Percentiles rank a stretch among this genome's conserved stretches.
phyloP scores from a whole-genome alignment of 2,113 vertebrate genomes.

The Bubo scandiacus region DNA sequence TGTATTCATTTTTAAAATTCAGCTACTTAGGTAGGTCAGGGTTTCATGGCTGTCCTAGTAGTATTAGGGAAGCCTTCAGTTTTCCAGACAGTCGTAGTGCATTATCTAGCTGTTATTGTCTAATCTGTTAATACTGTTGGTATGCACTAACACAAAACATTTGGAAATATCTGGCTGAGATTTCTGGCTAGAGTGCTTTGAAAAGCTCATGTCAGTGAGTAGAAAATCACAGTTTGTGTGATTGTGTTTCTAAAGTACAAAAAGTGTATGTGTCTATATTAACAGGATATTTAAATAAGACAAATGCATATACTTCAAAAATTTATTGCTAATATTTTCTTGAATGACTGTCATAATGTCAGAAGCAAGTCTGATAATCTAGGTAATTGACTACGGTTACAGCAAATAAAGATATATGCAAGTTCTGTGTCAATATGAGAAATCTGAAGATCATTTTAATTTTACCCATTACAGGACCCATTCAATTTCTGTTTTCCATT shows the following conservation, averaged over 20 bases:
- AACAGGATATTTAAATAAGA: background rate
- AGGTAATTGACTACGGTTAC: background rate
- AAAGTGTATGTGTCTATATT: rapidly evolving
- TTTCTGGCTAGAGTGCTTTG: background rate
- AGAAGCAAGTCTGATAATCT: background rate
- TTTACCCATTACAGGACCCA: background rate
- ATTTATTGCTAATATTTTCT: background rate
- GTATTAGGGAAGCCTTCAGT: background rate
- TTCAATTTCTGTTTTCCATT: background rate
- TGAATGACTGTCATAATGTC: background rate
- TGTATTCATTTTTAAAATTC: background rate
- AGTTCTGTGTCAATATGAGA: background rate
- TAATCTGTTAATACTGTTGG: background rate
- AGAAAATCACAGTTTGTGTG: background rate
- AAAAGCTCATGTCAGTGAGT: background rate
- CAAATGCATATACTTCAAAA: background rate
- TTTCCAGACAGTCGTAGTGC: background rate
- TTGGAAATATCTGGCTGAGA: background rate
- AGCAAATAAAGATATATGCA: background rate
- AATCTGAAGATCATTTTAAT: background rate
- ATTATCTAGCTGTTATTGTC: background rate
- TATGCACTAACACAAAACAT: background rate
- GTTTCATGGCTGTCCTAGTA: background rate
- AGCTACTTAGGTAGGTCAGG: background rate
- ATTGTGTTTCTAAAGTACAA: background rate